Evolutionary conservation across 1,140 invertebrate species (phyloP), one percentile per base, ranked within the genome.

Genomic region (Onthophagus taurus): DNA sequence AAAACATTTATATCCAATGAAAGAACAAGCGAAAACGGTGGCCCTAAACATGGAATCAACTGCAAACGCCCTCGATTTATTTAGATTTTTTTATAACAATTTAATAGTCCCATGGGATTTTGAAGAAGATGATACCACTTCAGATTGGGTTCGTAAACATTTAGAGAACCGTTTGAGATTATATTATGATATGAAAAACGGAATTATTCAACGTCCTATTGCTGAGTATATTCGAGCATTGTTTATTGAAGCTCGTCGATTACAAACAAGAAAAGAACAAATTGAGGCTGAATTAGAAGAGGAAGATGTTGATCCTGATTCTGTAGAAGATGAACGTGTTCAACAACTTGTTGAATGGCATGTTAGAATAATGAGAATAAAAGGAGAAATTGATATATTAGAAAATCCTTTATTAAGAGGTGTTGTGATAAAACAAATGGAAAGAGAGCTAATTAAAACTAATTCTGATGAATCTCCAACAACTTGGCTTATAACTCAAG

Each of bases 81-180:
- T 70, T n/a, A 37, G 77, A 39, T 78, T 78, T 38, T 80, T 78
- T 54, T 78, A 71, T 48, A 67, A 68, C 35, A 61, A 76, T 49
- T 52, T 80, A 4, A 75, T 75, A 65, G 75, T 77, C 71, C 75
- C 77, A 2, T 80, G 76, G 76, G 77, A 80, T 47, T 54, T 66
- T 31, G 75, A 79, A 37, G 71, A 72, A 17, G 75, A 78, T 50
- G 70, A 74, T 7, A n/a, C n/a, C n/a, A 64, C 66, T 39, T 45
- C 52, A 1, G 70, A 76, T 55, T 79, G 75, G 75, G 64, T 71
- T 16, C 52, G 57, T 12, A 58, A 61, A 24, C 72, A 79, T 61
- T 59, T 79, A 42, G 67, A 75, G 48, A 57, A 65, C 3, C 69
- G 77, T 31, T 65, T 78, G 11, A 64, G 69, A 44, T 58, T 79